These are phyloP conservation scores for Imbricaverruca yamaguchii DNA, from an alignment of 2,888 invertebrate species.

Conservation along the genomic window DNA sequence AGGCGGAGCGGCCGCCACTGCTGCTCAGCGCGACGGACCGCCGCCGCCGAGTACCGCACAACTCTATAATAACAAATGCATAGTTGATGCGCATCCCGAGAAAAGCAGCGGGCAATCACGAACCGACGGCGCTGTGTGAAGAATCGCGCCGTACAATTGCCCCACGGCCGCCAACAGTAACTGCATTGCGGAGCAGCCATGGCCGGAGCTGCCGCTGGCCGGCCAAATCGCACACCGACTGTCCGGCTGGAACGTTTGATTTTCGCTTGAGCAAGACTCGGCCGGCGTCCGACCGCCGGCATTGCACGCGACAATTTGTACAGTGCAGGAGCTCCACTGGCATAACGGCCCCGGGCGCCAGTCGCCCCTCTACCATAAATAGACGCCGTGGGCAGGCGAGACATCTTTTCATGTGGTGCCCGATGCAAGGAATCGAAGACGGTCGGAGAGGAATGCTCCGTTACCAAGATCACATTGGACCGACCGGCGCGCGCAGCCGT, in stretches of 20 bases:
- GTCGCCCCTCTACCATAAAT: not conserved
- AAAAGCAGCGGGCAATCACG: too few relatives aligned
- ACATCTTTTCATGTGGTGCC: not conserved
- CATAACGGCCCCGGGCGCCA: not conserved
- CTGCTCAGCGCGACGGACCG: too few relatives aligned
- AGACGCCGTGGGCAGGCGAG: not conserved
- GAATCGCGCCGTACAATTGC: not conserved
- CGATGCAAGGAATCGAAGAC: not conserved
- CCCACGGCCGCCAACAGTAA: too few relatives aligned
- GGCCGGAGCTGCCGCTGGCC: too few relatives aligned
- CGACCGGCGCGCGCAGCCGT: not conserved
- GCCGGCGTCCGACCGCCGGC: not conserved
- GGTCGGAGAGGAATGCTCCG: slow-evolving; percentile 2
- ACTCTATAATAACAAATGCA: too few relatives aligned
- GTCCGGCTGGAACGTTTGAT: not conserved
- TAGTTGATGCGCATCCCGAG: too few relatives aligned
- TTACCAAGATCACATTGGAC: not conserved
- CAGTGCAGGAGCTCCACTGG: slow-evolving; percentile 16
- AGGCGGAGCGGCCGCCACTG: not conserved
- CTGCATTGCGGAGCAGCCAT: too few relatives aligned
- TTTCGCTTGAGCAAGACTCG: slow-evolving; percentile 2
- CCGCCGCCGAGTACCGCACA: too few relatives aligned
- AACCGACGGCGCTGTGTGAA: not conserved
- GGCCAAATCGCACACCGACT: too few relatives aligned
- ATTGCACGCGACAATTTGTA: slow-evolving; percentile 18